phyloP scores from a whole-genome alignment of 2,113 vertebrate genomes.

The Triplophysa rosa region DNA sequence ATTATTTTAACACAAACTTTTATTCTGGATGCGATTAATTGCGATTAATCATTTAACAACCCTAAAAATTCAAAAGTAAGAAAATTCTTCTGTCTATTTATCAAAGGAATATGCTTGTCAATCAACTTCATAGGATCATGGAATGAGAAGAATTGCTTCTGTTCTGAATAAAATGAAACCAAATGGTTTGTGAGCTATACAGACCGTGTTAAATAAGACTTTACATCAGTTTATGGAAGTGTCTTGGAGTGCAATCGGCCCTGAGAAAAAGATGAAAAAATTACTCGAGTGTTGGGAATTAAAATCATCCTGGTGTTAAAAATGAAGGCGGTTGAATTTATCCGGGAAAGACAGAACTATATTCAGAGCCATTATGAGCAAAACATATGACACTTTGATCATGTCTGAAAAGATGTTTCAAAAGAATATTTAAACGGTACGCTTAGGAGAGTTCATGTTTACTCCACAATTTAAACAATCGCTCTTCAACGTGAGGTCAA shows the following conservation, averaged over 20 bases:
- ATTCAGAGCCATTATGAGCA: neutral
- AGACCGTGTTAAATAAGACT: neutral
- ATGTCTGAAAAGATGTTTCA: neutral
- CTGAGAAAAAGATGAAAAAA: slow-evolving; percentile 19
- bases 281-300: neutral
- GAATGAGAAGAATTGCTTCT: neutral
- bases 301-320: neutral
- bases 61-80: no score
- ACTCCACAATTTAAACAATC: neutral
- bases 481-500: neutral
- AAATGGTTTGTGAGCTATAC: neutral
- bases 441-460: neutral
- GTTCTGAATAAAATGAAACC: neutral
- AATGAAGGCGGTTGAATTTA: neutral
- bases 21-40: no score
- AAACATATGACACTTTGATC: neutral
- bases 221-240: slow-evolving; percentile 2
- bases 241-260: neutral
- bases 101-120: no score
- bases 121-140: no score
- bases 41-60: no score
- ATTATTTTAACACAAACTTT: no score
- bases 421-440: neutral
- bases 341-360: neutral
- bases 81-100: no score